Evolutionary conservation across 37 sponge, comb jelly and placozoan species (phyloP).

Genomic region (Ephydatia muelleri): DNA sequence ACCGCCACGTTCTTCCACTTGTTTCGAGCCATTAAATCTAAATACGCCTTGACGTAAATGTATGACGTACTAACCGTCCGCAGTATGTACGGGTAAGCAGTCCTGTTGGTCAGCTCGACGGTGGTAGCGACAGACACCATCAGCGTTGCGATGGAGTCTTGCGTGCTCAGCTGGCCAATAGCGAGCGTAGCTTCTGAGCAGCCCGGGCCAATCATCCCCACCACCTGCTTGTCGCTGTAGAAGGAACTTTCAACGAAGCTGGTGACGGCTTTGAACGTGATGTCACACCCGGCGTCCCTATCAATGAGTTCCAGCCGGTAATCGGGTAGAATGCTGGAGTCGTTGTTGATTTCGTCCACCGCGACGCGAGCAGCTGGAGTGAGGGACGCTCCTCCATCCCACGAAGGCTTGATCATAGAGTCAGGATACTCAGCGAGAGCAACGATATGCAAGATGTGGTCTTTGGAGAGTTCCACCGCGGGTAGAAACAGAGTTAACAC

Average conservation of each 20-base stretch:
- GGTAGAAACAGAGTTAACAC: not conserved
- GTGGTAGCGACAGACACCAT: not conserved
- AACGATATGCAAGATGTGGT: not conserved
- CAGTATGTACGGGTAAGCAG: not conserved
- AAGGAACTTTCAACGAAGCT: not conserved
- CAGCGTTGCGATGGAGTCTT: not conserved
- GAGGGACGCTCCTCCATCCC: not conserved
- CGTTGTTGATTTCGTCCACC: not conserved
- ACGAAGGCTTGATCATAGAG: not conserved
- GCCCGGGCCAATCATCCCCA: constrained; percentile 42
- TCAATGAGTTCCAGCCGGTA: not conserved
- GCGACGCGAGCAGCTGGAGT: not conserved
- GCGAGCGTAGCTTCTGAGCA: constrained; percentile 20
- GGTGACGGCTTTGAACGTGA: not conserved
- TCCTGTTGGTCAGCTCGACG: not conserved
- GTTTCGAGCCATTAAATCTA: not conserved
- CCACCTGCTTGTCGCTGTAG: constrained; percentile 14
- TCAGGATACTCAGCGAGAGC: not conserved
- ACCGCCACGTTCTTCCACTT: not conserved
- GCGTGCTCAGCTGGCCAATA: constrained; percentile 8
- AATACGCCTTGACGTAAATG: not conserved
- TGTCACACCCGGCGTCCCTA: too few relatives aligned
- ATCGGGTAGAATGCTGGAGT: not conserved
- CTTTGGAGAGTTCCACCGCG: not conserved
- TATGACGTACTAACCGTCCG: not conserved